Evolutionary conservation across 1,140 invertebrate species (phyloP).

Genomic region (Sycophila sp.): DNA sequence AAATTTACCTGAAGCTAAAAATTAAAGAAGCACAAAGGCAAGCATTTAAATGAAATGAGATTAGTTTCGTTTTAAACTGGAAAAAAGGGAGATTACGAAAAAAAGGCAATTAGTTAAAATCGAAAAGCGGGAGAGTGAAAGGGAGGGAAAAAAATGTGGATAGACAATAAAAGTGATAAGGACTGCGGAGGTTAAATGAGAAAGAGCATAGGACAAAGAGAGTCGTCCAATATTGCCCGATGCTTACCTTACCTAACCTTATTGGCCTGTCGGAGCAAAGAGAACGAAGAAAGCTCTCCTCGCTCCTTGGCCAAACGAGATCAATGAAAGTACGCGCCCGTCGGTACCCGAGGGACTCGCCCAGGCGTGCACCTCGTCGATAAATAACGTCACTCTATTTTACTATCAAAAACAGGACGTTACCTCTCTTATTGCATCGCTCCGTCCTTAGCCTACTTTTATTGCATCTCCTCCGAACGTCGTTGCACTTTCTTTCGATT

Average conservation of each 20-base stretch:
- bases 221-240: conserved; percentile 57
- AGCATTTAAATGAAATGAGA: too few relatives aligned
- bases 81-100: too few relatives aligned
- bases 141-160: not conserved
- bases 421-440: conserved; percentile 13
- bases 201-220: not conserved
- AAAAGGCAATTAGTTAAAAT: too few relatives aligned
- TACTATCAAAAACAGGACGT: conserved; percentile 20
- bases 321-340: conserved; percentile 54
- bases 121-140: not conserved
- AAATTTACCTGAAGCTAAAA: too few relatives aligned
- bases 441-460: too few relatives aligned
- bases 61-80: too few relatives aligned
- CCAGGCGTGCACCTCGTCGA: conserved; percentile 39
- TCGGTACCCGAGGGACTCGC: conserved; percentile 13
- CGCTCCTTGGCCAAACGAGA: conserved; percentile 49
- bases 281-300: conserved; percentile 40
- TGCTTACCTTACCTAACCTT: conserved; percentile 59
- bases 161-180: not conserved
- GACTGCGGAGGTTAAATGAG: not conserved
- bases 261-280: conserved; percentile 59
- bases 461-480: not conserved
- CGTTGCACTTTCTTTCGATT: not conserved
- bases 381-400: conserved; percentile 44
- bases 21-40: too few relatives aligned